Evolutionary conservation across 2,113 vertebrate genomes (phyloP).

Genomic region (Zosterops pallidus): DNA sequence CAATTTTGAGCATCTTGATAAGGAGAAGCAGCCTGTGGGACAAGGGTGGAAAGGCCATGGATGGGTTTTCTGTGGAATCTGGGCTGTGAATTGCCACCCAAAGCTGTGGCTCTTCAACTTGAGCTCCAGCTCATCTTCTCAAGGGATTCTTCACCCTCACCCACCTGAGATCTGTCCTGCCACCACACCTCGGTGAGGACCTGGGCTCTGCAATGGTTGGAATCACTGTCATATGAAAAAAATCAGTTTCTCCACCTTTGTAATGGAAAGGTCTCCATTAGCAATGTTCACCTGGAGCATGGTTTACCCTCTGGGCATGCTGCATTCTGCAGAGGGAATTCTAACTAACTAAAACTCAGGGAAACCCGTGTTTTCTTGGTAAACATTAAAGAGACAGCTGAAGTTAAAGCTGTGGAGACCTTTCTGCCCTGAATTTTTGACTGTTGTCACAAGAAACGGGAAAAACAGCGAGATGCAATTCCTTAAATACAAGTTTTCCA

Average conservation of each 20-base stretch:
- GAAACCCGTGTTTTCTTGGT: not conserved
- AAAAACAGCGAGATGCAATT: not conserved
- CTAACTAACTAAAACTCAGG: no score
- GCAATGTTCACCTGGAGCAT: not conserved
- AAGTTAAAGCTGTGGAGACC: not conserved
- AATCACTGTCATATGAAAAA: not conserved
- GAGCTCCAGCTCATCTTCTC: not conserved
- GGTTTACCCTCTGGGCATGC: not conserved
- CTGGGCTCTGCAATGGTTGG: not conserved
- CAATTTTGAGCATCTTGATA: not conserved
- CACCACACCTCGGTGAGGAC: not conserved
- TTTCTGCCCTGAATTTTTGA: not conserved
- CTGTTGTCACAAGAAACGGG: not conserved
- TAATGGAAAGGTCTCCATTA: not conserved
- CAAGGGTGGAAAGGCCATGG: fast-evolving
- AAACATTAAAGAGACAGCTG: not conserved
- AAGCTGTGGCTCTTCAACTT: not conserved
- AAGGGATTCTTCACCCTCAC: not conserved
- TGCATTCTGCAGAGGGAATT: not conserved
- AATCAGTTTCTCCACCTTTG: not conserved
- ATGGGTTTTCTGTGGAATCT: not conserved
- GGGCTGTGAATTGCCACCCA: not conserved
- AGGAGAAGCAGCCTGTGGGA: not conserved
- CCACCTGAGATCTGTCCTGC: fast-evolving
- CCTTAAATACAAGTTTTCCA: not conserved